Conservation (phyloP, 2,113 vertebrate genomes). For the Pungitius pungitius region DNA sequence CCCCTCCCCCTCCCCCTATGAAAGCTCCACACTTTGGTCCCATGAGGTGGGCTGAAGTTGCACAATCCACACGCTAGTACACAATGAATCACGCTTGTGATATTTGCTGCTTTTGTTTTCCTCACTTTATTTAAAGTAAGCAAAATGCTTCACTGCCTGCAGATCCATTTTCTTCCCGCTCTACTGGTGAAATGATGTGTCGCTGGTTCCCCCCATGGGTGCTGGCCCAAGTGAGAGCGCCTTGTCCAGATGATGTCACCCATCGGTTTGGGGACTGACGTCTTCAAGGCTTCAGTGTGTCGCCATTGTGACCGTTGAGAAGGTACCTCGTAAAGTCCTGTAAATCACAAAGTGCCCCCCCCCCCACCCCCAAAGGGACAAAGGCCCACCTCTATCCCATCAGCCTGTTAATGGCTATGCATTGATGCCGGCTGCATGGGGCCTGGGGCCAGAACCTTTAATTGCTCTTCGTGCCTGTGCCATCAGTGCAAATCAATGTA, state of each 20-base stretch:
- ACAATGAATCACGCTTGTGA: conserved; percentile 22
- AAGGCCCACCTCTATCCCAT: no score
- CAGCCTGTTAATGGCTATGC: conserved; percentile 4
- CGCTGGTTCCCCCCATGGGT: conserved; percentile 32
- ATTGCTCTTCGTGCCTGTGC: neutral
- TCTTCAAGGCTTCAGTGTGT: no score
- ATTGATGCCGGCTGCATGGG: no score
- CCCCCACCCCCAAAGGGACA: no score
- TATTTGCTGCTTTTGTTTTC: conserved; percentile 24
- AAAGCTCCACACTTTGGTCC: neutral
- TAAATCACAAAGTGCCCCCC: no score
- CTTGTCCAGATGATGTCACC: no score
- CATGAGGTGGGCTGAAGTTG: neutral
- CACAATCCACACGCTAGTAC: conserved; percentile 8
- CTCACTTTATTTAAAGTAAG: conserved; percentile 29
- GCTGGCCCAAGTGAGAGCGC: conserved; percentile 47
- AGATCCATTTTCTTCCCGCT: conserved; percentile 40
- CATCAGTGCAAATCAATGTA: neutral
- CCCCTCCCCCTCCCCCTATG: neutral
- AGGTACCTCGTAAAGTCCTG: no score
- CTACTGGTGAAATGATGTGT: conserved; percentile 49
- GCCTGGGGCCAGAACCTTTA: neutral
- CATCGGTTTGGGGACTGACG: no score
- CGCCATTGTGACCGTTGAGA: no score
- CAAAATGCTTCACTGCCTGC: conserved; percentile 21